These are phyloP conservation scores for Lasioglossum marginatum DNA, from an alignment of 2,888 invertebrate species.

Conservation along the genomic window DNA sequence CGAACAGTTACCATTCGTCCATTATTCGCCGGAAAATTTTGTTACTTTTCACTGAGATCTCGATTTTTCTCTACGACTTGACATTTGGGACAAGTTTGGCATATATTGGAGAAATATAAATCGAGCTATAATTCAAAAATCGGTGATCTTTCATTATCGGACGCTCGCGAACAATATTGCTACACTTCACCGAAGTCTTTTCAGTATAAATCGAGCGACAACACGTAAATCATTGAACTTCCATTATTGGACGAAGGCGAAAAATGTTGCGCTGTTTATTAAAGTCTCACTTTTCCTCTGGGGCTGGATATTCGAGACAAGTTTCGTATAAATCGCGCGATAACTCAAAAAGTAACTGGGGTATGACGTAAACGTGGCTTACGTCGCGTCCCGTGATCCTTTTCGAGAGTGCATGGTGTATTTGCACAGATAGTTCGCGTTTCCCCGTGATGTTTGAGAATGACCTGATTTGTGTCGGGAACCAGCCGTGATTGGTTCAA, in stretches of 20 bases:
- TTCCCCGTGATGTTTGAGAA: not conserved
- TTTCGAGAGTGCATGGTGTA: not conserved
- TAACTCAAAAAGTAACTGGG: not conserved
- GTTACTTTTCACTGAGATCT: not conserved
- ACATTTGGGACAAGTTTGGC: not conserved
- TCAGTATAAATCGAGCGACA: not conserved
- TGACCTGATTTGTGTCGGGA: not conserved
- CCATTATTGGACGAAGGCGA: not conserved
- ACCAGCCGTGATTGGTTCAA: not conserved
- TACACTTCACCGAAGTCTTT: not conserved
- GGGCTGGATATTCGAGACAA: not conserved
- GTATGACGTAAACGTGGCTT: not conserved
- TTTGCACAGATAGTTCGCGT: not conserved
- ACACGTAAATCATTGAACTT: not conserved
- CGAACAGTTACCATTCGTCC: not conserved
- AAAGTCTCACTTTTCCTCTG: not conserved
- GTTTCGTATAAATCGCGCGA: not conserved
- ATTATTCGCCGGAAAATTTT: not conserved
- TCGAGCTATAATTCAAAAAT: too few species aligned
- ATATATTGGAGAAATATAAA: not conserved
- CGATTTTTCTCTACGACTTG: not conserved
- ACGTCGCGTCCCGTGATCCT: not conserved
- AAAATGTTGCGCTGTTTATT: not conserved
- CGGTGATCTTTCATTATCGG: too few species aligned
- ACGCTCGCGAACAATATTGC: not conserved